Percentiles rank a stretch among this genome's conserved stretches.
phyloP scores from a whole-genome alignment of 1,140 invertebrate genomes.

The Holotrichia oblita region DNA sequence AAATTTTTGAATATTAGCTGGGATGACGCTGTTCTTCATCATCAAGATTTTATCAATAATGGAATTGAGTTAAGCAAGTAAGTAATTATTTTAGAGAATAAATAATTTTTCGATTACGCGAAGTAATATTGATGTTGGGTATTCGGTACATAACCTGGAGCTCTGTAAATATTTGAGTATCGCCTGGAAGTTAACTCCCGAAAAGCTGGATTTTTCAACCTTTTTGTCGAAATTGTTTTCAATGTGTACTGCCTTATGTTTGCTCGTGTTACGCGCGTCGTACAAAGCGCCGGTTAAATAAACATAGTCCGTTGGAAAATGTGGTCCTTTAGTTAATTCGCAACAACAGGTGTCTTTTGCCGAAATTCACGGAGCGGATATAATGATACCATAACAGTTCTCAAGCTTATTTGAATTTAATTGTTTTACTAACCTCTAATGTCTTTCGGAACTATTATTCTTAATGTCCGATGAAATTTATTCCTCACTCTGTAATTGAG shows the following conservation, averaged over 20 bases:
- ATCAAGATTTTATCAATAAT: slow-evolving; percentile 96
- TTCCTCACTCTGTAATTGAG: too few relatives aligned
- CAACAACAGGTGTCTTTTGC: neutral
- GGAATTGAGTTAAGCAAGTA: slow-evolving; percentile 94
- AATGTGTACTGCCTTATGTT: neutral
- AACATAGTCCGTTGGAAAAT: neutral
- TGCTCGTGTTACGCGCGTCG: neutral
- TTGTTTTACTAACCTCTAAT: too few relatives aligned
- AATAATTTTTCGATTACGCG: neutral
- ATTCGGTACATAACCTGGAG: neutral
- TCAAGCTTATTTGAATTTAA: too few relatives aligned
- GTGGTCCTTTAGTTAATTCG: neutral
- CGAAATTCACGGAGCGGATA: neutral
- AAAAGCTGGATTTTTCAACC: neutral
- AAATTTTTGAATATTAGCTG: slow-evolving; percentile 93
- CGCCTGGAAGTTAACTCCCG: neutral
- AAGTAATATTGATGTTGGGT: neutral
- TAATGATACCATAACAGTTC: too few relatives aligned
- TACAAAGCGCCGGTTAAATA: neutral
- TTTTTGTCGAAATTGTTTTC: neutral
- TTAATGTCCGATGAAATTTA: too few relatives aligned
- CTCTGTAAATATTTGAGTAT: neutral
- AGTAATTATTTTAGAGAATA: slow-evolving; percentile 61
- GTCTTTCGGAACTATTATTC: too few relatives aligned
- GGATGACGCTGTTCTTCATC: slow-evolving; percentile 96